Evolutionary conservation across 1,140 invertebrate species (phyloP).

Genomic region (Drosophila grimshawi): DNA sequence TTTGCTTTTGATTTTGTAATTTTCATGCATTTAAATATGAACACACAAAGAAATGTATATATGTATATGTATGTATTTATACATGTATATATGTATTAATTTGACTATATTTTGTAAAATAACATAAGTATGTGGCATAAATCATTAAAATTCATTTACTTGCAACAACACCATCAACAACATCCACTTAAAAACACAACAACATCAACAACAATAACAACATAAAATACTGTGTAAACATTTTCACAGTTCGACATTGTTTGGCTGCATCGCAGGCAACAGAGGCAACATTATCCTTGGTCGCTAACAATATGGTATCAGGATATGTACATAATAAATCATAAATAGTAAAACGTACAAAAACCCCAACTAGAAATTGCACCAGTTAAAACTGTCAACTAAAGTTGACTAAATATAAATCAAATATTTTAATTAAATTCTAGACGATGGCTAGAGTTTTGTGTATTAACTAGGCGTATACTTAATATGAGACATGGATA

Average conservation of each 20-base stretch:
- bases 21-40: constrained; percentile 26
- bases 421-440: constrained; percentile 3
- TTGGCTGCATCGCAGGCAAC: constrained; percentile 82
- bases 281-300: constrained; percentile 81
- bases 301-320: constrained; percentile 84
- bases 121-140: constrained; percentile 26
- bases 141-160: constrained; percentile 34
- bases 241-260: constrained; percentile 82
- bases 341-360: constrained; percentile 23
- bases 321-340: constrained; percentile 49
- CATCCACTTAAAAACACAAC: constrained; percentile 17
- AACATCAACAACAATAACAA: constrained; percentile 50
- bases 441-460: constrained; percentile 16
- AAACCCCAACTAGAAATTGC: constrained; percentile 13
- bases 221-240: constrained; percentile 46
- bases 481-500: constrained; percentile 13
- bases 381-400: constrained; percentile 13
- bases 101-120: constrained; percentile 3
- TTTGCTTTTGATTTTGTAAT: constrained; percentile 10
- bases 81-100: background rate
- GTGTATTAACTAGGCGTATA: constrained; percentile 36
- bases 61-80: too few relatives aligned
- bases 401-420: too few relatives aligned
- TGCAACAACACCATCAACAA: constrained; percentile 28
- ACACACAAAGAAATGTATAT: too few relatives aligned